phyloP scores from a whole-genome alignment of 1,140 invertebrate species.

The Helicorthomorpha holstii region DNA sequence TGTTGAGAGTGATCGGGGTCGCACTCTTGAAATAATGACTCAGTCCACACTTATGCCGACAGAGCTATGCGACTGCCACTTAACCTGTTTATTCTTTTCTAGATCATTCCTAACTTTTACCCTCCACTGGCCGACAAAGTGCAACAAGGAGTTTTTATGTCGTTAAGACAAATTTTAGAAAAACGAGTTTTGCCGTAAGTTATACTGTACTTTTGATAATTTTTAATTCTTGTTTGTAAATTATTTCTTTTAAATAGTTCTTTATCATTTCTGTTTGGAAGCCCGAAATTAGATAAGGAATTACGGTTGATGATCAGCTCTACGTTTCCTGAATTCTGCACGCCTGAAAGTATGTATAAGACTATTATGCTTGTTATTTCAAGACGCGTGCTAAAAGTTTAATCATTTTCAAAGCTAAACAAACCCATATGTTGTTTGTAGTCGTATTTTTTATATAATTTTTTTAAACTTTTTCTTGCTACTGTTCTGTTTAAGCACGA shows the following conservation, averaged over 20 bases:
- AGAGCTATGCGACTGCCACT: no score
- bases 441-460: no score
- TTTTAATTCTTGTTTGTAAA: not conserved
- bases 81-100: no score
- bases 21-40: no score
- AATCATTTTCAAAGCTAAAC: no score
- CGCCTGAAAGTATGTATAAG: no score
- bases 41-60: no score
- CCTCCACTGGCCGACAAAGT: slow-evolving; percentile 68
- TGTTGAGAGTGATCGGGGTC: no score
- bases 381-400: no score
- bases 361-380: no score
- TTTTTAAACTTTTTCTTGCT: slow-evolving; percentile 1
- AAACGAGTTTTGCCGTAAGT: slow-evolving; percentile 65
- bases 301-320: slow-evolving; percentile 66
- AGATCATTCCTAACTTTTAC: slow-evolving; percentile 89
- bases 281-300: slow-evolving; percentile 77
- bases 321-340: slow-evolving; percentile 81
- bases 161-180: slow-evolving; percentile 80
- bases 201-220: not conserved
- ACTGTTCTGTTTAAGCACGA: not conserved
- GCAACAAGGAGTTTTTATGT: slow-evolving; percentile 72
- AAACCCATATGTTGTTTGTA: slow-evolving; percentile 4
- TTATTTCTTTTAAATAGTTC: slow-evolving; percentile 29
- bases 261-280: slow-evolving; percentile 79